Conservation (phyloP, 2,797 vertebrate species). For the Siniperca obscura region DNA sequence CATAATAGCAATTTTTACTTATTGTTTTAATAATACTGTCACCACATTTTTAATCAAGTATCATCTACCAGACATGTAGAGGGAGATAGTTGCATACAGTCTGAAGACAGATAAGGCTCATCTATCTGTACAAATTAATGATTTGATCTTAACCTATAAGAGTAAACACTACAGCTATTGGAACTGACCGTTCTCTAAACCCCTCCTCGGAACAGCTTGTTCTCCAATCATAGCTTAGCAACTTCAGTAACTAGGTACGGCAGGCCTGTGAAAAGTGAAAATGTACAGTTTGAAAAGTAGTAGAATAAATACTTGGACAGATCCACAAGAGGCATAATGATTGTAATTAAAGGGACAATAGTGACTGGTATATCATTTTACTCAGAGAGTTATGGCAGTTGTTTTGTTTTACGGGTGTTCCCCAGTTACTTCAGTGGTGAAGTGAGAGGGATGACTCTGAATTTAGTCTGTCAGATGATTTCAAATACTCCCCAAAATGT, state of each 20-base stretch:
- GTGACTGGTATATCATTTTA: constrained; percentile 62
- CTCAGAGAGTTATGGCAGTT: constrained; percentile 34
- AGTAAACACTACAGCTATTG: background rate
- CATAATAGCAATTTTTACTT: background rate
- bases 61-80: background rate
- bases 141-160: background rate
- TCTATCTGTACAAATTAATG: background rate
- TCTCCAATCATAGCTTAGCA: background rate
- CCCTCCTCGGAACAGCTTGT: background rate
- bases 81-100: background rate
- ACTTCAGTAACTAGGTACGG: background rate
- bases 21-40: background rate
- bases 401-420: constrained; percentile 45
- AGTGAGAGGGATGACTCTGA: constrained; percentile 40
- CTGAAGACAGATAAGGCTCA: background rate
- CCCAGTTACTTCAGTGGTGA: constrained; percentile 20
- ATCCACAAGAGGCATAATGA: constrained; percentile 48
- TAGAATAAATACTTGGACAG: constrained; percentile 50
- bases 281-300: background rate
- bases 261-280: background rate
- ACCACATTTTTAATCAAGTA: background rate
- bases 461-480: constrained; percentile 61
- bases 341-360: constrained; percentile 61
- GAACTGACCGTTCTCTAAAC: background rate
- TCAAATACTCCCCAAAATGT: constrained; percentile 51